Evolutionary conservation across 1,140 invertebrate species (phyloP), one percentile per base, ranked within the genome.

Genomic region (Arctopsyche grandis): DNA sequence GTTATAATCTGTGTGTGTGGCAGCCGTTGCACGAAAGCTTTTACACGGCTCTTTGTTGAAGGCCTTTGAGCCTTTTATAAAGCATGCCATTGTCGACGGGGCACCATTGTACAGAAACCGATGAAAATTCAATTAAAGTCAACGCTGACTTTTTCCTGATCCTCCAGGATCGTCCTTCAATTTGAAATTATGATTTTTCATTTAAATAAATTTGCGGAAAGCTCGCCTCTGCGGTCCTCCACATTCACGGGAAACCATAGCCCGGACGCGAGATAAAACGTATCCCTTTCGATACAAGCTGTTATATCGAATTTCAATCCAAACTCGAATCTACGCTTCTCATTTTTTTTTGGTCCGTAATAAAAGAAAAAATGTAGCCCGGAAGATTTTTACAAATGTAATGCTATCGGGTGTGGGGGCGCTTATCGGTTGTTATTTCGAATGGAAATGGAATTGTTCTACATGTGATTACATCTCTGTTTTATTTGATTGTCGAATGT

Each of bases 81-180:
- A 9, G 24, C 21, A 26, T 9, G 21, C 58, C 63, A 52, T 52
- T 52, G 10, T 52, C 48, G 74, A 52, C 29, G 22, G 9, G 1
- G 46, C 16, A n/a, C 52, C 22, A 75, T 75, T 75, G 73, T 75
- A 29, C 73, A 10, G 38, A 63, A 63, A 63, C 38, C 74, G 52
- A 63, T 63, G 58, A 76, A 76, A 63, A 76, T 76, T 76, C 74
- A 76, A 76, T 76, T 76, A 76, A 76, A 76, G 52, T 75, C 52
- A 75, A 63, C 21, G 29, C 12, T 26, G 26, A 38, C 74, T 63
- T 44, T 76, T 63, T 43, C 29, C 9, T 9, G 19, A 24, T 9
- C 9, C 21, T 26, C 22, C 5, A 16, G 69, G 24, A 26, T 26
- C 48, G 16, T 5, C 10, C 48, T 16, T 16, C 21, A 26, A 66